Evolutionary conservation across 2,888 invertebrate genomes (phyloP).

Genomic region (Prenolepis imparis): DNA sequence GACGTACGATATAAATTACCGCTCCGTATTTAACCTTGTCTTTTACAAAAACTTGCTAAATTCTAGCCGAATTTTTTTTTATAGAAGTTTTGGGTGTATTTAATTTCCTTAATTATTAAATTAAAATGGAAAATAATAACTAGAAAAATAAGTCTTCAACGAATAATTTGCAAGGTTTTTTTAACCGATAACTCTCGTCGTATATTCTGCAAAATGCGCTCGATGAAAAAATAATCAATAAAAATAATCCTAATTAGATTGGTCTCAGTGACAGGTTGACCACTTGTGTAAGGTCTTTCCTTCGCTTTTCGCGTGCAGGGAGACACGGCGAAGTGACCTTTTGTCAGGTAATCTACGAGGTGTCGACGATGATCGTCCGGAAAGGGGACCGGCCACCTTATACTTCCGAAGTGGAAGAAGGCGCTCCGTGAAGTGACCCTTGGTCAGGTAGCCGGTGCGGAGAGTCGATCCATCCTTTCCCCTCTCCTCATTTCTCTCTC

Average conservation of each 20-base stretch:
- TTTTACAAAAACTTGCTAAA: background rate
- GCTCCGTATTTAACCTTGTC: background rate
- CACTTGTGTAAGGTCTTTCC: constrained; percentile 37
- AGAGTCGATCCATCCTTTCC: constrained; percentile 62
- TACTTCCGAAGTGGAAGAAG: constrained; percentile 56
- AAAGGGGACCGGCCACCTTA: constrained; percentile 63
- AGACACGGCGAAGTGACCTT: constrained; percentile 54
- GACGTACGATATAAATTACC: constrained; percentile 22
- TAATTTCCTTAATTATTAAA: background rate
- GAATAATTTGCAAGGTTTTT: background rate
- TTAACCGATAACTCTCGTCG: background rate
- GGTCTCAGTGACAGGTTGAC: background rate
- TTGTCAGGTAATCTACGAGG: constrained; percentile 55
- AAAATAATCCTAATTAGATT: constrained; percentile 38
- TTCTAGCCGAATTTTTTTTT: background rate
- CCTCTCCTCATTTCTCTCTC: constrained; percentile 55
- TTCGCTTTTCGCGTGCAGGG: constrained; percentile 26
- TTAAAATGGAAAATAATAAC: background rate
- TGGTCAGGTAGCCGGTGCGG: constrained; percentile 83
- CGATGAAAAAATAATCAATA: background rate
- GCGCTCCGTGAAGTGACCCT: constrained; percentile 81
- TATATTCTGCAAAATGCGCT: background rate
- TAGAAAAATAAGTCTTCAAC: background rate
- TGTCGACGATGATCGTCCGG: constrained; percentile 51
- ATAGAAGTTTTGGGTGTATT: background rate